Conservation (phyloP, 2,888 invertebrate genomes). For the Miltochrista miniata region DNA sequence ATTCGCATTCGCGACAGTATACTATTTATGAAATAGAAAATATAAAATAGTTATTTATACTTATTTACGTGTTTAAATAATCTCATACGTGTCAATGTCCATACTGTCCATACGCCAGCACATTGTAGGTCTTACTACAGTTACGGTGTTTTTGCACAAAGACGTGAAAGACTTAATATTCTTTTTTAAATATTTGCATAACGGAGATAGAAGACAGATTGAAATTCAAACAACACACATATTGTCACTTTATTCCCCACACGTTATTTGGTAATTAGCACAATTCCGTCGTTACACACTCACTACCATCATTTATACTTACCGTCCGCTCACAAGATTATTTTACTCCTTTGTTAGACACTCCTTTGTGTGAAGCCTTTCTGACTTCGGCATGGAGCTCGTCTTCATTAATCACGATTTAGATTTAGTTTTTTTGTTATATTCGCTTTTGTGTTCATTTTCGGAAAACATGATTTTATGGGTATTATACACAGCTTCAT, state of each 20-base stretch:
- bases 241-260: background rate
- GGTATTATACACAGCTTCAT: too few relatives aligned
- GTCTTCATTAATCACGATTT: constrained; percentile 33
- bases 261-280: constrained; percentile 14
- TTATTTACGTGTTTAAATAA: too few relatives aligned
- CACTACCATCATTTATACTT: constrained; percentile 24
- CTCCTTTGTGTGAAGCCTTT: constrained; percentile 23
- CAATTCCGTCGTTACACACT: constrained; percentile 17
- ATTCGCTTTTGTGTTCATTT: constrained; percentile 3
- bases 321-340: constrained; percentile 16
- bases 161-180: too few relatives aligned
- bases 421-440: constrained; percentile 1
- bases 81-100: too few relatives aligned
- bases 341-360: constrained; percentile 22
- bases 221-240: background rate
- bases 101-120: too few relatives aligned
- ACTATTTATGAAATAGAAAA: too few relatives aligned
- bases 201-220: too few relatives aligned
- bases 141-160: too few relatives aligned
- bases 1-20: too few relatives aligned
- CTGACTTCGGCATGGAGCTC: constrained; percentile 20
- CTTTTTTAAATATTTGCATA: too few relatives aligned
- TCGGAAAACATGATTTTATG: background rate
- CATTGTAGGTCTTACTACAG: too few relatives aligned
- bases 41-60: too few relatives aligned